phyloP scores from a whole-genome alignment of 2,888 invertebrate genomes.

The Tinea trinotella region DNA sequence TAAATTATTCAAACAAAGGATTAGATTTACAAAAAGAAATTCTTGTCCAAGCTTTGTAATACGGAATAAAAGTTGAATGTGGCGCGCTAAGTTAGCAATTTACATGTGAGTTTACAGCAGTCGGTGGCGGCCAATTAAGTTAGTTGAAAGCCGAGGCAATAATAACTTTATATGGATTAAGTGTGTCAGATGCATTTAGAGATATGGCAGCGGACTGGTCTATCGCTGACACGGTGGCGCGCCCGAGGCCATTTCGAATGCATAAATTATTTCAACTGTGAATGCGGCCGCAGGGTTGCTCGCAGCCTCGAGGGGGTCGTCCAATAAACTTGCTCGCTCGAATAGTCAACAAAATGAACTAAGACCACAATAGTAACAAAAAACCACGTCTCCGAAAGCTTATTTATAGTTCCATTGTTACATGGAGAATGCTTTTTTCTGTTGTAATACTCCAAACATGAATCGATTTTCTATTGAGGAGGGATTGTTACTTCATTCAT shows the following conservation, averaged over 20 bases:
- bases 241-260: constrained; percentile 36
- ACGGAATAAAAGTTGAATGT: not conserved
- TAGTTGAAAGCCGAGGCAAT: constrained; percentile 52
- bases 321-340: not conserved
- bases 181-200: constrained; percentile 57
- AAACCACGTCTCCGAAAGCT: constrained; percentile 48
- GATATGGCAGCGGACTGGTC: constrained; percentile 43
- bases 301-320: constrained; percentile 21
- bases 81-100: constrained; percentile 54
- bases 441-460: constrained; percentile 46
- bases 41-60: not conserved
- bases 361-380: constrained; percentile 37
- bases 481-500: constrained; percentile 58
- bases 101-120: constrained; percentile 53
- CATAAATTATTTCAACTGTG: constrained; percentile 33
- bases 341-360: not conserved
- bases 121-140: constrained; percentile 58
- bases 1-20: not conserved
- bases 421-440: constrained; percentile 44
- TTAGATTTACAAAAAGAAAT: not conserved
- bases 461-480: constrained; percentile 40
- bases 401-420: constrained; percentile 64
- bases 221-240: constrained; percentile 37
- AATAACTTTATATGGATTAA: constrained; percentile 64
- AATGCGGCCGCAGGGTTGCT: constrained; percentile 31